Evolutionary conservation across 2,888 invertebrate genomes (phyloP), one percentile per base, ranked within the genome.

Genomic region (Aricia artaxerxes): DNA sequence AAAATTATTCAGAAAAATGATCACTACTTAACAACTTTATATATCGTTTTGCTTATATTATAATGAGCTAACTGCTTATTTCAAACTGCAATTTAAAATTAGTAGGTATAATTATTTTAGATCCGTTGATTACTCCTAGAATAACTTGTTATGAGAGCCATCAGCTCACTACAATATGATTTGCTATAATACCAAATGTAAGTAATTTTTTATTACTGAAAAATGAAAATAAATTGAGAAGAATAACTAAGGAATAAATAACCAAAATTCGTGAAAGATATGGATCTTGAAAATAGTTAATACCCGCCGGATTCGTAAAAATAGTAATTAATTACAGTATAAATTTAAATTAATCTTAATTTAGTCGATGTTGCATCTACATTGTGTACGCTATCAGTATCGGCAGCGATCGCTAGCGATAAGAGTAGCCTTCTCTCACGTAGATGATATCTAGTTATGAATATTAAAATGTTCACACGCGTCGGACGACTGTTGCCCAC

Each of bases 401-500:
- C 69, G 69, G 35, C 38, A 38, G 69, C 35, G 35, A 38, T 69
- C 69, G 35, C 35, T 13, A 16, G 69, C 35, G 69, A 38, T 69
- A 69, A 69, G 13, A 35, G 35, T 69, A 69, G 35, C 69, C 69
- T 35, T 13, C 69, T 35, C 69, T 69, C 13, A 69, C 13, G 61
- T 61, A 69, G 31, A 69, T 4, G 24, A 69, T 31, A 69, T 69
- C 64, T 69, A 31, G 64, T 64, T 64, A 64, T 69, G 31, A 69
- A 69, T 69, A 31, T 31, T 73, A 40, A 73, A 73, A 73, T 40
- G 40, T 40, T 75, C 79, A 79, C 78, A 72, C 61, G 79, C 79
- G 80, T 78, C 82, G 78, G 80, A 80, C 57, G 57, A 57, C 4
- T 80, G 77, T 79, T 81, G 80, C 4, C 49, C 75, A 82, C 79